Conservation (phyloP, 2,113 vertebrate genomes). For the Dasyprocta punctata region DNA sequence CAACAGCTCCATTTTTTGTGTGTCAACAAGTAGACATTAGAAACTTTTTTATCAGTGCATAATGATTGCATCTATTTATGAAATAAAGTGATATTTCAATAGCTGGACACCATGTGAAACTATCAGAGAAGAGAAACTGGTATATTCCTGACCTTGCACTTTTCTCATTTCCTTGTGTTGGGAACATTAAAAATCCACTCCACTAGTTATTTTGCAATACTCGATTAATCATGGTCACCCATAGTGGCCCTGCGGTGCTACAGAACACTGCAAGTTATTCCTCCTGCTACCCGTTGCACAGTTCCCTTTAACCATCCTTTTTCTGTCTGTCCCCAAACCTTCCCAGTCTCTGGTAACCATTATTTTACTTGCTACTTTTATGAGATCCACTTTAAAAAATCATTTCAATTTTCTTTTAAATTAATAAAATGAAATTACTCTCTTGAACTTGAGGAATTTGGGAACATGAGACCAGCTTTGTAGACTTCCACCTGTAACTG, state of each 20-base stretch:
- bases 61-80: not conserved
- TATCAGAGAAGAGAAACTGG: not conserved
- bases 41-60: not conserved
- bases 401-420: not conserved
- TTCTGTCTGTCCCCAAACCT: not conserved
- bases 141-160: not conserved
- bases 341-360: not conserved
- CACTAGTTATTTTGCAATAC: not conserved
- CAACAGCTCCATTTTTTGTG: not conserved
- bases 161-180: not conserved
- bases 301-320: not conserved
- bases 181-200: not conserved
- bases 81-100: not conserved
- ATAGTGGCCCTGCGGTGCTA: not conserved
- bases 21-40: not conserved
- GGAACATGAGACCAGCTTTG: not conserved
- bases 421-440: not conserved
- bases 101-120: not conserved
- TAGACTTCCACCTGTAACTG: rapidly evolving
- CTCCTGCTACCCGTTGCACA: not conserved
- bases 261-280: not conserved
- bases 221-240: not conserved
- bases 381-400: not conserved
- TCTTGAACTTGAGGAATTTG: not conserved
- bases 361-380: not conserved